Percentiles rank a stretch among this genome's conserved stretches.
Evolutionary conservation across 2,113 vertebrate genomes (phyloP).

Genomic region (Sylvietta virens): DNA sequence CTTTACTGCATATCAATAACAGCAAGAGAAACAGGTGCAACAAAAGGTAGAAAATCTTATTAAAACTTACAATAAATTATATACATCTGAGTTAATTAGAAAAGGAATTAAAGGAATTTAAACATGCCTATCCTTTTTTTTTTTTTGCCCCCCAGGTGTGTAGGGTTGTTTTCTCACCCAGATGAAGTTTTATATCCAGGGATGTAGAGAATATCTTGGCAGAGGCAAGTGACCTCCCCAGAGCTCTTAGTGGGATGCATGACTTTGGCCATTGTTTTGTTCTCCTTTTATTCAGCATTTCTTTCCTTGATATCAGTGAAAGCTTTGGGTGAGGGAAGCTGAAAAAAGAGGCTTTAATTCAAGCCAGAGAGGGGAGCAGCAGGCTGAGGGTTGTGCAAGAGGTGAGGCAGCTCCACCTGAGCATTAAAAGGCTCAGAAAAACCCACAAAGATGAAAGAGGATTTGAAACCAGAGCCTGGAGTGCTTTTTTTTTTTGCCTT

Average conservation of each 20-base stretch:
- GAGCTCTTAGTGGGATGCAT: neutral
- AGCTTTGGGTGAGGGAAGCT: neutral
- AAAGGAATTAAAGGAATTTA: neutral
- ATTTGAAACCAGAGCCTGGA: neutral
- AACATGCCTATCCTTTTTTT: accelerated
- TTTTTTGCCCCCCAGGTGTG: accelerated
- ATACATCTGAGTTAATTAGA: neutral
- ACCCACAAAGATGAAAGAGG: neutral
- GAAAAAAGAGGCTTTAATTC: neutral
- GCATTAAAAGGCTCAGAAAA: neutral
- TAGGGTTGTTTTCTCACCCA: neutral
- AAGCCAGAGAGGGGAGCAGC: neutral
- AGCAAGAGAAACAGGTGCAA: neutral
- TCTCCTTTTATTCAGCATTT: neutral
- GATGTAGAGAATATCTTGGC: neutral
- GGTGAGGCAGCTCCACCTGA: neutral
- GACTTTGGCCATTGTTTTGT: neutral
- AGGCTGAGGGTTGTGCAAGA: neutral
- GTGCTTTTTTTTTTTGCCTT: neutral
- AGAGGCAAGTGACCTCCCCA: neutral
- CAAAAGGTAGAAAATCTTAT: neutral
- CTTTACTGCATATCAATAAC: accelerated
- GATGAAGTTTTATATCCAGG: neutral
- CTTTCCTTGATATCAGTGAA: neutral
- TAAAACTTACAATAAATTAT: neutral